Conservation (phyloP, 2,888 invertebrate genomes). For the Fragum sueziense region DNA sequence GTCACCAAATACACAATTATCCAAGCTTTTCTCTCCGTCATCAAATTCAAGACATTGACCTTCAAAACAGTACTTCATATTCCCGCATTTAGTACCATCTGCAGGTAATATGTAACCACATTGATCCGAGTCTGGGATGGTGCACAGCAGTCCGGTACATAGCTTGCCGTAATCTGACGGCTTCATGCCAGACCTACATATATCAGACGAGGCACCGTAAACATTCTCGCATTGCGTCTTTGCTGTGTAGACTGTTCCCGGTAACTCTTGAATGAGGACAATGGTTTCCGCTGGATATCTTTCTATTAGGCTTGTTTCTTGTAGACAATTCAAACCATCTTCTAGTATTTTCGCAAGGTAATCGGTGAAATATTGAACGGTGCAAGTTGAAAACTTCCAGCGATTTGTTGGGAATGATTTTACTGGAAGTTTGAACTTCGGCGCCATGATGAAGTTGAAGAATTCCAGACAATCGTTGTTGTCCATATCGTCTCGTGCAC, state of each 20-base stretch:
- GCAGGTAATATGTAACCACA: constrained; percentile 57
- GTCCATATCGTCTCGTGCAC: constrained; percentile 59
- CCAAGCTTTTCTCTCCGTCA: constrained; percentile 31
- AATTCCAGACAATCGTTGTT: constrained; percentile 60
- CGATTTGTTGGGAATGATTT: constrained; percentile 49
- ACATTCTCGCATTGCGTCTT: constrained; percentile 44
- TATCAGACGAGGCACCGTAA: constrained; percentile 40
- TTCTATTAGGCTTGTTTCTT: constrained; percentile 12
- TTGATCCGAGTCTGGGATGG: constrained; percentile 9
- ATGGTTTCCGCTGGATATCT: constrained; percentile 30
- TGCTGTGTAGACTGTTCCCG: constrained; percentile 42
- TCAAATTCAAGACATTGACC: constrained; percentile 49
- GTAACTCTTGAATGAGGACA: constrained; percentile 29
- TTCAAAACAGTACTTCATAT: constrained; percentile 50
- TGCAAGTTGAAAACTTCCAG: constrained; percentile 56
- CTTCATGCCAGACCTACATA: constrained; percentile 45
- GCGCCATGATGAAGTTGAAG: constrained; percentile 59
- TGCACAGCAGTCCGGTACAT: constrained; percentile 48
- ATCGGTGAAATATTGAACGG: constrained; percentile 44
- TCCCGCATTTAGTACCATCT: constrained; percentile 59
- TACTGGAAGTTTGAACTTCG: constrained; percentile 53
- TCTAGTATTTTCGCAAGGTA: constrained; percentile 43
- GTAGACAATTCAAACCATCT: constrained; percentile 45
- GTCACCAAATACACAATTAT: constrained; percentile 52
- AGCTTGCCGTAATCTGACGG: constrained; percentile 39